Conservation (phyloP, 64 coral and sea anemone species). For the Stichodactyla helianthus region DNA sequence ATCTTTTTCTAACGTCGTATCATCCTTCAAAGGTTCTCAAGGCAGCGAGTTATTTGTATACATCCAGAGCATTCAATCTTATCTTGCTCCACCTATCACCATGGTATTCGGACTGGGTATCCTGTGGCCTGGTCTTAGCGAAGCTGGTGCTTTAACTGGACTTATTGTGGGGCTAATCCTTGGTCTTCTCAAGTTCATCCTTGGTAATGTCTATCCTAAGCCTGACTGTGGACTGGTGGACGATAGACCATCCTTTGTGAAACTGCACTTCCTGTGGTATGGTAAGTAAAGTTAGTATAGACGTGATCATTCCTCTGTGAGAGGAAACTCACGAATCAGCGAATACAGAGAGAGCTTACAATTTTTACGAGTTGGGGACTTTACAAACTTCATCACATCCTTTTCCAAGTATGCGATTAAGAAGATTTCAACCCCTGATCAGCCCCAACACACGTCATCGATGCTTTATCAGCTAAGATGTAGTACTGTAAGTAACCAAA, state of each 20-base stretch:
- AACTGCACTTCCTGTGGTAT: constrained; percentile 93
- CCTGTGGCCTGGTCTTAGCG: constrained; percentile 76
- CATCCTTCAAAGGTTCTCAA: not conserved
- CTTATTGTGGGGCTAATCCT: constrained; percentile 53
- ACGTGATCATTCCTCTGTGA: no score
- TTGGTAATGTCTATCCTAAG: constrained; percentile 57
- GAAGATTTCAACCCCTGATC: no score
- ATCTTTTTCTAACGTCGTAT: not conserved
- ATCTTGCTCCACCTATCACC: constrained; percentile 77
- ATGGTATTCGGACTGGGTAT: constrained; percentile 79
- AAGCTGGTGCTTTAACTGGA: constrained; percentile 61
- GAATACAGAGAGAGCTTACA: not conserved
- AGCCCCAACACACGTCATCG: no score
- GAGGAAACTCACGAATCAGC: no score
- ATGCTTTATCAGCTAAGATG: no score
- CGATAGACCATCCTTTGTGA: constrained; percentile 63
- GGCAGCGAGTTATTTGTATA: constrained; percentile 79
- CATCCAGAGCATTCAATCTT: constrained; percentile 83
- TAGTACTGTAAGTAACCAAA: no score
- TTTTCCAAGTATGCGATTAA: no score
- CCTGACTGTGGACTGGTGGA: constrained; percentile 72
- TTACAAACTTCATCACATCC: no score
- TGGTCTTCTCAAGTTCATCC: constrained; percentile 74
- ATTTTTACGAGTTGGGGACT: no score
- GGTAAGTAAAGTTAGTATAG: constrained; percentile 41